These are phyloP conservation scores for Periophthalmus modestus DNA, from an alignment of 2,113 vertebrate genomes.

Conservation along the genomic window DNA sequence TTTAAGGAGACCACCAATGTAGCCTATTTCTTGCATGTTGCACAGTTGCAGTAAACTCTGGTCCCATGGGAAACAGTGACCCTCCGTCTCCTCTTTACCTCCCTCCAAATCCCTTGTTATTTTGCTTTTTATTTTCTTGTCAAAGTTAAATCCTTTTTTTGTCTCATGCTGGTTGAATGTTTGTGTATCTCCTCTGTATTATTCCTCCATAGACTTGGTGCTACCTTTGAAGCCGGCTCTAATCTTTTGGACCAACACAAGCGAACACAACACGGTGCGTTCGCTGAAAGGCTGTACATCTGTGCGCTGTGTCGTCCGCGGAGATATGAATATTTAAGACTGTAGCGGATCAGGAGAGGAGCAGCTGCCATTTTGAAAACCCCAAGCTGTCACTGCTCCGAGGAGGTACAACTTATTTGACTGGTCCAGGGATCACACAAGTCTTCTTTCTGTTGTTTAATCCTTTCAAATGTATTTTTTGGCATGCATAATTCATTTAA, in stretches of 20 bases:
- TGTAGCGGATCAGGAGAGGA: constrained; percentile 49
- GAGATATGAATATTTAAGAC: constrained; percentile 80
- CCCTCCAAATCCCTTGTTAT: constrained; percentile 29
- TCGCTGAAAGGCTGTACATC: constrained; percentile 74
- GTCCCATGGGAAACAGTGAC: constrained; percentile 64
- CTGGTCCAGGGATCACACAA: neutral
- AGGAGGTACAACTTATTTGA: constrained; percentile 16
- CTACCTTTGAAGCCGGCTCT: constrained; percentile 72
- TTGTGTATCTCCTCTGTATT: constrained; percentile 64
- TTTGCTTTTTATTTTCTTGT: constrained; percentile 41
- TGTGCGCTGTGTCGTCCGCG: constrained; percentile 68
- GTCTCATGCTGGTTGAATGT: constrained; percentile 62
- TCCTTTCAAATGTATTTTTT: neutral
- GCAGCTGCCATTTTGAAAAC: constrained; percentile 45
- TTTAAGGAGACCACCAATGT: too few relatives aligned
- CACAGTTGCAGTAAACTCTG: constrained; percentile 64
- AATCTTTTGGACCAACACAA: constrained; percentile 79
- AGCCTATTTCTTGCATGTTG: constrained; percentile 25
- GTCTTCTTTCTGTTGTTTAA: neutral
- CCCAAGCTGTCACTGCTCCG: constrained; percentile 25
- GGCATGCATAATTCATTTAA: neutral
- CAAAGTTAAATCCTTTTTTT: constrained; percentile 62
- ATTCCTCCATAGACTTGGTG: constrained; percentile 40
- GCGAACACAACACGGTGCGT: constrained; percentile 46
- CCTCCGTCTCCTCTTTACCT: constrained; percentile 63